phyloP scores from a whole-genome alignment of 2,888 invertebrate genomes.

The Dicranocentrus wangi region DNA sequence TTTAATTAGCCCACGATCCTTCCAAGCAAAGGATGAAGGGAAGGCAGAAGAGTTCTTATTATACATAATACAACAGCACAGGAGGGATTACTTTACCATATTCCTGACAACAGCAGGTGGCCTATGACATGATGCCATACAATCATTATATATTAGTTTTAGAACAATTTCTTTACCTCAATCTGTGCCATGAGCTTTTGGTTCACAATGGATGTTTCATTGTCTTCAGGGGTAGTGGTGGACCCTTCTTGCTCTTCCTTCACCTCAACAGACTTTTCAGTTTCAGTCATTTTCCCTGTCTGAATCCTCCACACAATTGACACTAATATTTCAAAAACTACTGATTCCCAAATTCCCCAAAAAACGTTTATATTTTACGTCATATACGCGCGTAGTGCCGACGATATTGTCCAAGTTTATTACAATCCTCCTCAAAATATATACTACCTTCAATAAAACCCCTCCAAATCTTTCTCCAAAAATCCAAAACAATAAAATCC shows the following conservation, averaged over 20 bases:
- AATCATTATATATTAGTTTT: no score
- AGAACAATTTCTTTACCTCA: slow-evolving; percentile 39
- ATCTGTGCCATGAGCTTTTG: slow-evolving; percentile 50
- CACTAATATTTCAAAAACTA: neutral
- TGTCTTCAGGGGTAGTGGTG: neutral
- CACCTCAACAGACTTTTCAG: slow-evolving; percentile 50
- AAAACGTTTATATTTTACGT: no score
- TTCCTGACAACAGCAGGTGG: neutral
- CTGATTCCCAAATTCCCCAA: no score
- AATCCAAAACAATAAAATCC: no score
- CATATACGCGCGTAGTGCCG: no score
- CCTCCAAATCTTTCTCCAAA: no score
- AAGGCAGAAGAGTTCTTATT: slow-evolving; percentile 6
- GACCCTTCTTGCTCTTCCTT: slow-evolving; percentile 5
- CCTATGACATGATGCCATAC: no score
- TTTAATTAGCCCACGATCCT: no score
- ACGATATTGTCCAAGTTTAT: no score
- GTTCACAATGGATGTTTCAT: slow-evolving; percentile 18
- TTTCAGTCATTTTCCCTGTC: slow-evolving; percentile 42
- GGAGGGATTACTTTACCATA: neutral
- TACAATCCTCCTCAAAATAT: no score
- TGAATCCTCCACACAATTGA: neutral
- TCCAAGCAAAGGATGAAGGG: no score
- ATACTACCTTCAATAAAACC: no score
- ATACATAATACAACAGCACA: neutral